These are phyloP conservation scores for Toxotes jaculatrix DNA, from an alignment of 2,113 vertebrate species.

Conservation along the genomic window DNA sequence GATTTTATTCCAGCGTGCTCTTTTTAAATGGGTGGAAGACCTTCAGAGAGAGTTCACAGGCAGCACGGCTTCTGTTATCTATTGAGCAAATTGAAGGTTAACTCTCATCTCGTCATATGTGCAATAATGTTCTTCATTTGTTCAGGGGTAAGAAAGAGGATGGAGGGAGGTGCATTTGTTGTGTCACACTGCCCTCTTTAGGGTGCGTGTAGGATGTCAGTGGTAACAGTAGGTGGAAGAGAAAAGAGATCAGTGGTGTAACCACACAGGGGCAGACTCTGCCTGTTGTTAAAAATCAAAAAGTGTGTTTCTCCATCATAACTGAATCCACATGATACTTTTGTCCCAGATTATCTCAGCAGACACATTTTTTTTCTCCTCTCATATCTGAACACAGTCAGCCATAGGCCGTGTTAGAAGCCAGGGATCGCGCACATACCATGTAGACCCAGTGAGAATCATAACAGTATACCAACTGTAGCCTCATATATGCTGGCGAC, in stretches of 20 bases:
- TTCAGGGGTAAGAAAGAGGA: neutral
- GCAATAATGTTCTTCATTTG: neutral
- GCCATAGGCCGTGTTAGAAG: no score
- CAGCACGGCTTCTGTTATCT: neutral
- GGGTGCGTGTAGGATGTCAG: neutral
- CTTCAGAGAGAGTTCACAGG: neutral
- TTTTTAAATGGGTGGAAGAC: neutral
- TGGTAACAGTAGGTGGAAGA: neutral
- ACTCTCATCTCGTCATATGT: neutral
- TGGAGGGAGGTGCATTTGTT: slow-evolving; percentile 30
- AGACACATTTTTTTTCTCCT: neutral
- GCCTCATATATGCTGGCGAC: no score
- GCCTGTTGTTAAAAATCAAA: neutral
- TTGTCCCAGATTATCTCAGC: neutral
- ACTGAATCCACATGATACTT: neutral
- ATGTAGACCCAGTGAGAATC: neutral
- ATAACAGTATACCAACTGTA: neutral
- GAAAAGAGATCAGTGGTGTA: neutral
- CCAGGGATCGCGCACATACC: neutral
- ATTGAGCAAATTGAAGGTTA: neutral
- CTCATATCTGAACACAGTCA: neutral
- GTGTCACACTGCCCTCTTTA: slow-evolving; percentile 67
- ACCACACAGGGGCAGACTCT: slow-evolving; percentile 35
- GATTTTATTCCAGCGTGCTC: neutral
- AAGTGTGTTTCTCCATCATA: neutral